Evolutionary conservation across 2,113 vertebrate genomes (phyloP).

Genomic region (Vimba vimba): DNA sequence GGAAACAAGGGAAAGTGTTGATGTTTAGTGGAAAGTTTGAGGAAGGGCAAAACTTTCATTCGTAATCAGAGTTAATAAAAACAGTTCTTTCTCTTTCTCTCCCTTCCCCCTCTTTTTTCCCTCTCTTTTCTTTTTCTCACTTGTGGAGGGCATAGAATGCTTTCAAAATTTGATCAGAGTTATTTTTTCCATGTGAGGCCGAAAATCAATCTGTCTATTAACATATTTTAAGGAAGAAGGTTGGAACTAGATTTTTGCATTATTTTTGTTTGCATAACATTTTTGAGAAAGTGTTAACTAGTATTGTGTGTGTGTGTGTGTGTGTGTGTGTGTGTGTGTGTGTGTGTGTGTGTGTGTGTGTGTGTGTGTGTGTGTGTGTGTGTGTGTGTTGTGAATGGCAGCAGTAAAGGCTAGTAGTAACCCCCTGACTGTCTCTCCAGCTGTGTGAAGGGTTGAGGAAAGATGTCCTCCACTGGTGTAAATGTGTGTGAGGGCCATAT

Average conservation of each 20-base stretch:
- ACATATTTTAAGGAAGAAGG: neutral
- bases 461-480: slow-evolving; percentile 33
- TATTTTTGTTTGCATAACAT: neutral
- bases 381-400: slow-evolving; percentile 2
- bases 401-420: slow-evolving; percentile 23
- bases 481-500: slow-evolving; percentile 34
- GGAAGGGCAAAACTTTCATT: slow-evolving; percentile 22
- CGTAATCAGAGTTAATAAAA: slow-evolving; percentile 30
- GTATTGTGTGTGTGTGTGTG: neutral
- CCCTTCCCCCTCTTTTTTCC: neutral
- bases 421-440: slow-evolving; percentile 40
- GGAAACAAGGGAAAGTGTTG: slow-evolving; percentile 16
- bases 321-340: neutral
- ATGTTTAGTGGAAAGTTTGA: slow-evolving; percentile 39
- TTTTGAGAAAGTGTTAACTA: neutral
- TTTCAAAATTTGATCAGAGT: neutral
- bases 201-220: neutral
- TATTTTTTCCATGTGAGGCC: neutral
- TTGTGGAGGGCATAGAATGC: neutral
- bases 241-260: neutral
- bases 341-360: neutral
- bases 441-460: slow-evolving; percentile 42
- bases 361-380: slow-evolving; percentile 5
- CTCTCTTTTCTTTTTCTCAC: neutral
- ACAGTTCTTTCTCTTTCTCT: neutral